phyloP scores from a whole-genome alignment of 1,140 invertebrate genomes.

The Apis dorsata region DNA sequence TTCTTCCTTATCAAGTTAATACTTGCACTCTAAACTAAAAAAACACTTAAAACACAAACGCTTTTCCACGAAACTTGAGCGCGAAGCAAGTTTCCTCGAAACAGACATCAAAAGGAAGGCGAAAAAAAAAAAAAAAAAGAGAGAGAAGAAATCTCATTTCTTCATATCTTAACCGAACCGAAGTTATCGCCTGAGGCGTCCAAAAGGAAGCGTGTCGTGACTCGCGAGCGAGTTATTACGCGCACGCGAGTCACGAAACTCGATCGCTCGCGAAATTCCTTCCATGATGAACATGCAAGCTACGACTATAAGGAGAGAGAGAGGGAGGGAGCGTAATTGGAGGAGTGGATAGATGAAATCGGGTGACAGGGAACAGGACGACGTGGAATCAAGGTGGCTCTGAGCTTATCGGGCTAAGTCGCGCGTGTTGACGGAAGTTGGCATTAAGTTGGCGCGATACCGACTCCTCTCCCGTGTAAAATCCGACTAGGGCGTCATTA shows the following conservation, averaged over 20 bases:
- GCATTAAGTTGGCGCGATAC: slow-evolving; percentile 47
- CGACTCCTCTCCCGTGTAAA: slow-evolving; percentile 20
- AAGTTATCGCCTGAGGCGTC: background rate
- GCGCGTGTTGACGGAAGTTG: slow-evolving; percentile 42
- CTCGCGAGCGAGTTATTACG: slow-evolving; percentile 26
- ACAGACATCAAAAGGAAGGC: background rate
- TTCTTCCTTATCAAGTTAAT: too few relatives aligned
- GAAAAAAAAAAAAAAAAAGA: background rate
- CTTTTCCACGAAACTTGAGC: too few relatives aligned
- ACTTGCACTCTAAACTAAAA: too few relatives aligned
- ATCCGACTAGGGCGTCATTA: slow-evolving; percentile 16
- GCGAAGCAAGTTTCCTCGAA: too few relatives aligned
- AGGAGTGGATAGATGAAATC: slow-evolving; percentile 21
- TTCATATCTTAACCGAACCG: too few relatives aligned
- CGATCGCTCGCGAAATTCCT: background rate
- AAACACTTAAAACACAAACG: too few relatives aligned
- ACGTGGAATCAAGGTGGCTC: slow-evolving; percentile 19
- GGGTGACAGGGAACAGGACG: slow-evolving; percentile 30
- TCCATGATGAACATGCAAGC: too few relatives aligned
- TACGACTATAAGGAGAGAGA: background rate
- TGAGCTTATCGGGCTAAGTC: slow-evolving; percentile 48
- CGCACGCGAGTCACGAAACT: slow-evolving; percentile 30
- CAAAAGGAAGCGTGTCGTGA: slow-evolving; percentile 29
- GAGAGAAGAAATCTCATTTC: background rate
- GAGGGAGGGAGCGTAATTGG: background rate